Evolutionary conservation across 2,888 invertebrate species (phyloP), one percentile per base, ranked within the genome.

Genomic region (Sepioteuthis lessoniana): DNA sequence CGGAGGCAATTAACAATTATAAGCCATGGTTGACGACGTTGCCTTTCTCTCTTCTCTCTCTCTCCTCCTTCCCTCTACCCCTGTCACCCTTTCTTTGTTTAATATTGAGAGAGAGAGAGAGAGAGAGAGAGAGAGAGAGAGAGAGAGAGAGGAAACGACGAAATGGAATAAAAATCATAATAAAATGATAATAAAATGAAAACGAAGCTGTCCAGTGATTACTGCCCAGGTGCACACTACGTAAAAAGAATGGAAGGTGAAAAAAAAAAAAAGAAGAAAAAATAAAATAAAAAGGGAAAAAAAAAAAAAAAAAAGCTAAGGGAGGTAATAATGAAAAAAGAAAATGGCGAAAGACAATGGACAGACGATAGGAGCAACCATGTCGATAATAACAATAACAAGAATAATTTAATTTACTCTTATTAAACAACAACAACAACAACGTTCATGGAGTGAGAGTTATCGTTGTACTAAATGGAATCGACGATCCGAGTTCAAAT

Each of bases 1-100:
- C 76, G n/a, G n/a, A n/a, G 76, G 76, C 76, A 76, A 76, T 76
- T 76, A 76, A 35, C 76, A 16, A 16, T 76, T n/a, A 76, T 10
- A 76, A 35, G 10, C 76, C n/a, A n/a, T n/a, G 19, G n/a, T n/a
- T 76, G 76, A 19, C n/a, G n/a, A 76, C n/a, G 13, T 16, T 35
- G 35, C 8, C 76, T 2, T n/a, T 16, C 31, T n/a, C 13, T 10
- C 7, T 31, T 10, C 31, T n/a, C 31, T 7, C 31, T 10, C 3
- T 1, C 31, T 7, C 31, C 0, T 10, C 0, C 31, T 1, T n/a
- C 1, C 16, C 0, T n/a, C n/a, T 76, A 0, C 16, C 10, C 31
- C 10, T n/a, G 8, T 10, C 10, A 7, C n/a, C 8, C 10, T 0
- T 10, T 76, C n/a, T 10, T 10, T n/a, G 31, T 31, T 10, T n/a